Evolutionary conservation across 2,888 invertebrate species (phyloP), one percentile per base, ranked within the genome.

Genomic region (Volucella bombylans): DNA sequence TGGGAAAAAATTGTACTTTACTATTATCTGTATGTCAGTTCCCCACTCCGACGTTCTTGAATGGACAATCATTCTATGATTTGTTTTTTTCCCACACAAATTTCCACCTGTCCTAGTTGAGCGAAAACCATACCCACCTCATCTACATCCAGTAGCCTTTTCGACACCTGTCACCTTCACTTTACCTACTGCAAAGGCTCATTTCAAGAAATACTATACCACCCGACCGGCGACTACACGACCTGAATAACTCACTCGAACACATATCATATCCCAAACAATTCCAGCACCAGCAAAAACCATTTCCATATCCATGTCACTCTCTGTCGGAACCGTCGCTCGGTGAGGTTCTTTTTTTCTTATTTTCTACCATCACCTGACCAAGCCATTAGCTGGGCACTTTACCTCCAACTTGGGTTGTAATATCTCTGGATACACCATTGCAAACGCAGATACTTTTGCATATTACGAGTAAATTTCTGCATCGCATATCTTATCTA

Each of bases 151-250:
- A 80, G 83, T 85, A 85, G 83, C 80, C 80, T 74, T 85, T 85
- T 85, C 76, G 83, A 76, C 83, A 80, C 83, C 80, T 85, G 83
- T 85, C 83, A 71, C 83, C 76, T 80, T 80, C 80, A 82, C 71
- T 82, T 71, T 82, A 59, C 81, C 65, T 43, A 64, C 64, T 59
- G 68, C 69, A 69, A 73, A 79, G 73, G 57, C 68, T 64, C 52
- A 79, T 69, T 69, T 71, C 15, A 54, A 69, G 74, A 78, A 72
- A 79, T 41, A 61, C 74, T 68, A 73, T 47, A 65, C 62, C 47
- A 55, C 62, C 65, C 71, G 64, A 68, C 78, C 64, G 38, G 59
- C 67, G 64, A 68, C 78, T 62, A 39, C 52, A 82, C 82, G 79
- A 83, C 73, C 82, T 69, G 65, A 79, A 83, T 79, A 79, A 74